Base-by-base conservation (phyloP, 1,140 invertebrate genomes). In the Caenorhabditis remanei region DNA sequence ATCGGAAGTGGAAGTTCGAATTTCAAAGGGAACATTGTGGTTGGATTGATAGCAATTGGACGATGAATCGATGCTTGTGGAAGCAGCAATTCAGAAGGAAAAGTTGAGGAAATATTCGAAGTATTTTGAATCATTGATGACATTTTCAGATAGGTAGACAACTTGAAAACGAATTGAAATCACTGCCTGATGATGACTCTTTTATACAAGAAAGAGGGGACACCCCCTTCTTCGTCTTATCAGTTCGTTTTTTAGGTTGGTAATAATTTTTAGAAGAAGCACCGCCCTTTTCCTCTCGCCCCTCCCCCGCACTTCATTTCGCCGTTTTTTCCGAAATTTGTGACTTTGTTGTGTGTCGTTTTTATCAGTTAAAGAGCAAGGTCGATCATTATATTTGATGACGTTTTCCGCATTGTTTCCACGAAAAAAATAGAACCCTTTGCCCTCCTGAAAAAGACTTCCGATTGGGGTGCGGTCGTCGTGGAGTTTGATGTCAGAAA, bases 291-390 rank as follows among this genome's bases (percentile, higher is more conserved):
- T 71, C 32, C 32, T 32, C 16, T 46, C 21, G 65, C 71, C n/a
- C 71, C 46, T 79, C 71, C 71, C 71, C 71, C 71, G 71, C 71
- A 48, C 46, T 79, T 79, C 71, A 79, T 79, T 79, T 79, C 71
- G 71, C 14, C 40, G 65, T 79, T 79, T 79, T 79, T 79, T 24
- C 46, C 65, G 40, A 50, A 79, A 50, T 79, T 79, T 79, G 71
- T 79, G 71, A 79, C 71, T 50, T 79, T 71, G 43, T 79, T 71
- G 40, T 14, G 71, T 79, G 16, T 40, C 21, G 4, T 14, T 40
- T 11, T 79, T 79, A 79, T 79, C 71, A 50, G 46, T 24, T 50
- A 46, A 43, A 48, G 46, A 79, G 65, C 65, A 46, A 46, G 63
- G 40, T 71, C 65, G 65, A 71, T 9, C 11, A 46, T 46, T 21